These are phyloP conservation scores for Halcyon badia DNA, from an alignment of 2,797 vertebrate species.

Conservation along the genomic window DNA sequence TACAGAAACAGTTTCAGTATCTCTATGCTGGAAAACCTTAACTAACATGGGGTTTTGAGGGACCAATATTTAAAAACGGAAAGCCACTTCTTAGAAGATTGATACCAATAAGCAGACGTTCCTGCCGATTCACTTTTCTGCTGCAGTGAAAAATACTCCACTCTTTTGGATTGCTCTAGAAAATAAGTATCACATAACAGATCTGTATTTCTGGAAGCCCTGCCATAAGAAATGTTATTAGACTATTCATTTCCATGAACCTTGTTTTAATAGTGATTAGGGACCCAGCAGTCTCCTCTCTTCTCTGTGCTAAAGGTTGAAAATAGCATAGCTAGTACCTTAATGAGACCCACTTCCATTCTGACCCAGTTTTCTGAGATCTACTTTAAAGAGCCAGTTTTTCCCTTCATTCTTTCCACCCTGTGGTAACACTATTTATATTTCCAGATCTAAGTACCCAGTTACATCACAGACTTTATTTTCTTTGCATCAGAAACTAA, in stretches of 20 bases:
- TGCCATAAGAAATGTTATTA: not conserved
- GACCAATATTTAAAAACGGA: not conserved
- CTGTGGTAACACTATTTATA: not conserved
- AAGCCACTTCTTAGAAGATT: not conserved
- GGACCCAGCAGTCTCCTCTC: not conserved
- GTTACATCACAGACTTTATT: not conserved
- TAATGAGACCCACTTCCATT: not conserved
- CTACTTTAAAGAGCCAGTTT: not conserved
- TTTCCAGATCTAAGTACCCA: not conserved
- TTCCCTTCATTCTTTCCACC: not conserved
- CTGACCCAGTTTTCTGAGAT: not conserved
- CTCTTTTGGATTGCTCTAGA: not conserved
- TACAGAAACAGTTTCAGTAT: not conserved
- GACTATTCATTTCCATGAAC: not conserved
- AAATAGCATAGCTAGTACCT: not conserved
- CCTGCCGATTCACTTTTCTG: not conserved
- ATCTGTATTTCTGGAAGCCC: not conserved
- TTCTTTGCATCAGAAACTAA: not conserved
- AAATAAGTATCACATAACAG: not conserved
- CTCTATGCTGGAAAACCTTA: not conserved
- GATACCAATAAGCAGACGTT: not conserved
- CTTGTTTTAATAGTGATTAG: not conserved
- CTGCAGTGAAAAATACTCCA: not conserved
- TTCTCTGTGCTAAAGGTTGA: not conserved
- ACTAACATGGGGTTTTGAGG: not conserved